These are phyloP conservation scores for Hylaeus anthracinus DNA, from an alignment of 1,140 invertebrate genomes.

Conservation along the genomic window DNA sequence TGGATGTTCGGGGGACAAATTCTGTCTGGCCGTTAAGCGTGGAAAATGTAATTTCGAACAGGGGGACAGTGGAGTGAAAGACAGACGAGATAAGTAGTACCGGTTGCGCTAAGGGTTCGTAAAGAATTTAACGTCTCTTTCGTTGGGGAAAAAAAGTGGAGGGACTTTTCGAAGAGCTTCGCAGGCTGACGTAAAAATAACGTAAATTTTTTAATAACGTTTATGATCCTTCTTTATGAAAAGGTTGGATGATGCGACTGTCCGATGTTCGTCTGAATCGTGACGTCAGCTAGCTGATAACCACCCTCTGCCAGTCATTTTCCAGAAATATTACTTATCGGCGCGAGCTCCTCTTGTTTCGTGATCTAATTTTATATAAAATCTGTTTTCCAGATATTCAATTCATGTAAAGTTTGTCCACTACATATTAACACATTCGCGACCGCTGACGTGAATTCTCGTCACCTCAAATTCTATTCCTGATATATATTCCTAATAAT, in stretches of 20 bases:
- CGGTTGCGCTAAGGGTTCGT: constrained; percentile 26
- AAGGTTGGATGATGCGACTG: not conserved
- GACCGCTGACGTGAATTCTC: too few species aligned
- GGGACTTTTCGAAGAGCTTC: not conserved
- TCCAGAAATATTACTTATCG: too few species aligned
- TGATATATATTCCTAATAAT: too few species aligned
- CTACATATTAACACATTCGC: too few species aligned
- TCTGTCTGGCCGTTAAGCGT: not conserved
- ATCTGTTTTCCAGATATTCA: too few species aligned
- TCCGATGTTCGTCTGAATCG: too few species aligned
- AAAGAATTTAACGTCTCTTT: constrained; percentile 25
- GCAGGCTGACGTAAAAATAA: not conserved
- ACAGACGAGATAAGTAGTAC: constrained; percentile 16
- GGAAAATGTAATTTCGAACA: constrained; percentile 12
- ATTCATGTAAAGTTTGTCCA: too few species aligned
- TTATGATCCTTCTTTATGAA: not conserved
- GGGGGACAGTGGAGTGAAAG: not conserved
- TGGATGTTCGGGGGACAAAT: not conserved
- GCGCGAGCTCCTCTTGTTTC: too few species aligned
- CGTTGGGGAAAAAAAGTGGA: not conserved
- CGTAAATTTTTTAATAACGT: not conserved
- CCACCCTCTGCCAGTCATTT: too few species aligned
- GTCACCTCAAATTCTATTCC: too few species aligned
- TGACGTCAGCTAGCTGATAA: too few species aligned
- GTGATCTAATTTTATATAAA: too few species aligned